These are phyloP conservation scores for Drosophila kepulauana DNA, from an alignment of 1,140 invertebrate species.

Conservation along the genomic window DNA sequence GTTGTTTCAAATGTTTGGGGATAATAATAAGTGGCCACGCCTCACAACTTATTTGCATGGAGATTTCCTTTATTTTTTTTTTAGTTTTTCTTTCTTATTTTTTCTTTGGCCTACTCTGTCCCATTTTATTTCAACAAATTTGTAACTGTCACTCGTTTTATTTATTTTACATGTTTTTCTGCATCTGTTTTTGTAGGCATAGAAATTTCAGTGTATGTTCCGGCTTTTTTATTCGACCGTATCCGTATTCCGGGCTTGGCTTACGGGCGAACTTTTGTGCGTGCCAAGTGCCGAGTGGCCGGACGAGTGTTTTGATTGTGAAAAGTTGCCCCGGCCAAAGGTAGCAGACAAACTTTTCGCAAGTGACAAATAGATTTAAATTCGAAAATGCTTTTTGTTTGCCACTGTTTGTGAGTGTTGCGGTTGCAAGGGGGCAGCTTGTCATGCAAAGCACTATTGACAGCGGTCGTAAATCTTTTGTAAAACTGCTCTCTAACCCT, in stretches of 20 bases:
- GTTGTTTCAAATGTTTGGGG: conserved; percentile 29
- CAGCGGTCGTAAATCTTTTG: conserved; percentile 80
- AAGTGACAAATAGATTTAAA: conserved; percentile 84
- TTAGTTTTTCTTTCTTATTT: conserved; percentile 18
- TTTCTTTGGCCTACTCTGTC: conserved; percentile 21
- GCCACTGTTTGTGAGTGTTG: conserved; percentile 16
- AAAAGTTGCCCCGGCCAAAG: conserved; percentile 48
- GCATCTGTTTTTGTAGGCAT: conserved; percentile 25
- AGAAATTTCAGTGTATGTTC: conserved; percentile 31
- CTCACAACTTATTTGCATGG: conserved; percentile 62
- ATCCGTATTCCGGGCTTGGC: conserved; percentile 7
- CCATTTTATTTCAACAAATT: conserved; percentile 76
- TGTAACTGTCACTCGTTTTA: conserved; percentile 70
- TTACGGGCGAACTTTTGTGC: conserved; percentile 34
- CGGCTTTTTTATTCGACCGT: conserved; percentile 36
- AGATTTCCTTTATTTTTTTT: conserved; percentile 17
- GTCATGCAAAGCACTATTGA: conserved; percentile 82
- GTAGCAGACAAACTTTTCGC: conserved; percentile 74
- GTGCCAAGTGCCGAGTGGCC: conserved; percentile 1
- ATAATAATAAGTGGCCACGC: conserved; percentile 36
- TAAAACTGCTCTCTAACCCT: conserved; percentile 66
- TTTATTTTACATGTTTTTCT: not conserved
- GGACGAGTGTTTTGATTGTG: conserved; percentile 45
- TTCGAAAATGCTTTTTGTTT: conserved; percentile 78
- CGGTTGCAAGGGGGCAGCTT: conserved; percentile 11